phyloP scores from a whole-genome alignment of 2,888 invertebrate genomes.

The Gasteruption jaculator region DNA sequence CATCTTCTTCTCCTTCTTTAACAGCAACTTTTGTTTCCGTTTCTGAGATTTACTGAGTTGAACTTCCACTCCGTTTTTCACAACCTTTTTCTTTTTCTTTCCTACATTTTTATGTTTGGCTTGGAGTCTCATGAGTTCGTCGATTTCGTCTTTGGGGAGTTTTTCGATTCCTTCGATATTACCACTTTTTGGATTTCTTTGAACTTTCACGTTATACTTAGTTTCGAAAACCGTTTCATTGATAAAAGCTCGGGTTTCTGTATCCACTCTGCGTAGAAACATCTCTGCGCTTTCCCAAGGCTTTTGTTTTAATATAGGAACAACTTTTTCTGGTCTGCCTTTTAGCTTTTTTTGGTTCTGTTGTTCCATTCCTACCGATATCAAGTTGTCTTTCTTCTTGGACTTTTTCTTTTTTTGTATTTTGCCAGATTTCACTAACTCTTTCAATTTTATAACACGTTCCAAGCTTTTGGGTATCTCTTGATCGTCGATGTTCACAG shows the following conservation, averaged over 20 bases:
- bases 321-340: constrained; percentile 51
- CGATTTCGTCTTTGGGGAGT: constrained; percentile 55
- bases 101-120: constrained; percentile 45
- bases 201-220: constrained; percentile 60
- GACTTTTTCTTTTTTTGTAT: constrained; percentile 44
- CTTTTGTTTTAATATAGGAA: constrained; percentile 58
- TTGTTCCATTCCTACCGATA: constrained; percentile 32
- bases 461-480: constrained; percentile 70
- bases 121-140: constrained; percentile 51
- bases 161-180: constrained; percentile 52
- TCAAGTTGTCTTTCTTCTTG: constrained; percentile 35
- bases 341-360: constrained; percentile 26
- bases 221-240: constrained; percentile 61
- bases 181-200: constrained; percentile 56
- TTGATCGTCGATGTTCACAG: constrained; percentile 66
- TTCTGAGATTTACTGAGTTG: constrained; percentile 57
- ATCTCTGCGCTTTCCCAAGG: constrained; percentile 61
- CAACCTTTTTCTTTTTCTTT: constrained; percentile 41
- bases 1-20: constrained; percentile 52
- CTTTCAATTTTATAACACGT: constrained; percentile 60
- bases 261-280: constrained; percentile 65
- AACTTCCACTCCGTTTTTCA: constrained; percentile 16
- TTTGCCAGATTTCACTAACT: constrained; percentile 51
- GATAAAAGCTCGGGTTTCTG: constrained; percentile 60
- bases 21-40: constrained; percentile 53